These are phyloP conservation scores for Zapus hudsonius DNA, from an alignment of 2,113 vertebrate genomes.

Conservation along the genomic window DNA sequence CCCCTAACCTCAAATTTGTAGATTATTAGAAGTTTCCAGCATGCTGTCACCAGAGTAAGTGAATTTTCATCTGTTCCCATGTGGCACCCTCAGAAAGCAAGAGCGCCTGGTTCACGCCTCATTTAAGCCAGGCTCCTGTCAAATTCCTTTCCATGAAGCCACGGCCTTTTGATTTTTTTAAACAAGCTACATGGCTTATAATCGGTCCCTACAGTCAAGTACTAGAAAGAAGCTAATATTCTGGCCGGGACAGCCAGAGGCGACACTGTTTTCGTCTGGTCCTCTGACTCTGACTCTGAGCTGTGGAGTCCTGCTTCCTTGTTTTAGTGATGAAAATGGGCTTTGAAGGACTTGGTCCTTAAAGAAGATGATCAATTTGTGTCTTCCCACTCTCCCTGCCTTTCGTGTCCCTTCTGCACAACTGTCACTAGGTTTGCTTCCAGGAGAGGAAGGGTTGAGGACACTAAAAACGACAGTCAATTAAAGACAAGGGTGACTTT, in stretches of 20 bases:
- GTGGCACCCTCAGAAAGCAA: constrained; percentile 71
- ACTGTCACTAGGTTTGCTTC: background rate
- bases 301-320: constrained; percentile 58
- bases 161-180: constrained; percentile 64
- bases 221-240: constrained; percentile 62
- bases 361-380: background rate
- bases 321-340: constrained; percentile 47
- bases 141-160: constrained; percentile 75
- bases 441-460: background rate
- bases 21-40: constrained; percentile 67
- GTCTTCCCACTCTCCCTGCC: background rate
- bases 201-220: constrained; percentile 47
- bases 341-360: background rate
- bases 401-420: background rate
- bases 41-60: constrained; percentile 51
- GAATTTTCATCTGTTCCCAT: constrained; percentile 74
- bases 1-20: constrained; percentile 51
- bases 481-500: background rate
- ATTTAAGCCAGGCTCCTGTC: constrained; percentile 70
- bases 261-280: background rate
- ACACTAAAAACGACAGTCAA: no score
- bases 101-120: constrained; percentile 58
- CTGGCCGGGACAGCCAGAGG: constrained; percentile 51
- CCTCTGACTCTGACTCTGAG: constrained; percentile 49
- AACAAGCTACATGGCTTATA: constrained; percentile 47